phyloP scores from a whole-genome alignment of 2,113 vertebrate species.

The Seriola rivoliana region DNA sequence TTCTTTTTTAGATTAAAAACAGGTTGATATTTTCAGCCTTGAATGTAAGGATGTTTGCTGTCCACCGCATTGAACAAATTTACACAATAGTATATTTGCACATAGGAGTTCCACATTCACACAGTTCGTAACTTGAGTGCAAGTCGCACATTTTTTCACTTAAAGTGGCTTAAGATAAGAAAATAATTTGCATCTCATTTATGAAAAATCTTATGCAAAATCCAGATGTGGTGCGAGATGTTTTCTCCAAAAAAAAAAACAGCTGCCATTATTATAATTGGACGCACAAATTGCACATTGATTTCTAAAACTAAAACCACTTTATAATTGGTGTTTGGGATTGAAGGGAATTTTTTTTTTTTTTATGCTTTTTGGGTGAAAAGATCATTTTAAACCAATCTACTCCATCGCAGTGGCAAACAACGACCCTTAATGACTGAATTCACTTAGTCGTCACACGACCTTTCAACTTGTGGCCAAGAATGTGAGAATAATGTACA shows the following conservation, averaged over 20 bases:
- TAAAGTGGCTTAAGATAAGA: not conserved
- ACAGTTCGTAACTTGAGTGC: constrained; percentile 1
- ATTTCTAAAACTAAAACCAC: constrained; percentile 9
- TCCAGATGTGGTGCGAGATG: not conserved
- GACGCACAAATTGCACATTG: constrained; percentile 45
- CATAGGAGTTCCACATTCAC: constrained; percentile 22
- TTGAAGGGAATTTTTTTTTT: not conserved
- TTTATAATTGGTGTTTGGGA: constrained; percentile 12
- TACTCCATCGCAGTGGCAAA: not conserved
- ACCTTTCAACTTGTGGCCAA: not conserved
- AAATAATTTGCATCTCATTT: constrained; percentile 22
- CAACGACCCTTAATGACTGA: not conserved
- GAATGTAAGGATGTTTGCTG: constrained; percentile 62
- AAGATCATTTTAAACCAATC: not conserved
- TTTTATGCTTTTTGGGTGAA: not conserved
- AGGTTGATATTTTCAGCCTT: not conserved
- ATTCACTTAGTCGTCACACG: not conserved
- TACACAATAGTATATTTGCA: constrained; percentile 56
- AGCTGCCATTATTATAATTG: not conserved
- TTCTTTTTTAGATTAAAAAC: not conserved
- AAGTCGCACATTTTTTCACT: not conserved
- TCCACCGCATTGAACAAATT: constrained; percentile 27
- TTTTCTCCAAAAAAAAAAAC: not conserved
- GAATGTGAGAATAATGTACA: not conserved
- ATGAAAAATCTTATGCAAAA: constrained; percentile 11